Evolutionary conservation across 2,113 vertebrate species (phyloP).

Genomic region (Ginglymostoma cirratum): DNA sequence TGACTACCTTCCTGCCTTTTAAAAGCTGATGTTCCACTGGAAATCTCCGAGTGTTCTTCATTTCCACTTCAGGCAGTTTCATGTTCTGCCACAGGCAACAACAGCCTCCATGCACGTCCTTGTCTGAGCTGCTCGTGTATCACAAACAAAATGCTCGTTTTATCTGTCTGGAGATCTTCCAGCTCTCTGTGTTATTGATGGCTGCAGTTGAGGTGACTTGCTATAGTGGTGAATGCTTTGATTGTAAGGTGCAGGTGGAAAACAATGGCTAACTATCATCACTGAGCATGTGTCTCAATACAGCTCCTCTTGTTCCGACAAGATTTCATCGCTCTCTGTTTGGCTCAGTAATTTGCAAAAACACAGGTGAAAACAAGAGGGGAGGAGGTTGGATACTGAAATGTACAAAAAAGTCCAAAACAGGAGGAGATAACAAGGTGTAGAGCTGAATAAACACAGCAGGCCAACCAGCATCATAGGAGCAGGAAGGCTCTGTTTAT

Average conservation of each 20-base stretch:
- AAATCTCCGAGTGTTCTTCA: background rate
- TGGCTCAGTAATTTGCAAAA: background rate
- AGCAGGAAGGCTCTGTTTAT: no score
- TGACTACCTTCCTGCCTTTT: background rate
- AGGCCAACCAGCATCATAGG: no score
- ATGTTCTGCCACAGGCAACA: background rate
- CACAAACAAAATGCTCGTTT: background rate
- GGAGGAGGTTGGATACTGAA: no score
- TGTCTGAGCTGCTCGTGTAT: background rate
- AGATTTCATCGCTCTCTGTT: background rate
- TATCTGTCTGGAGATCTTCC: constrained; percentile 18
- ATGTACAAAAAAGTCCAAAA: background rate
- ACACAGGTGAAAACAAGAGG: background rate
- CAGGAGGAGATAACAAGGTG: no score
- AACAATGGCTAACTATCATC: background rate
- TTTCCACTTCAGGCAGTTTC: constrained; percentile 5
- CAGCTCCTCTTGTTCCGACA: background rate
- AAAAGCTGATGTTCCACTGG: background rate
- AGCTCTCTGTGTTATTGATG: background rate
- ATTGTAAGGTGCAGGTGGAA: constrained; percentile 7
- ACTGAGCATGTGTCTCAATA: background rate
- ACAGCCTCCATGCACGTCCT: background rate
- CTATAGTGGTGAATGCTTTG: background rate
- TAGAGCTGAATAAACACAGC: no score
- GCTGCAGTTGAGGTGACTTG: background rate